Base-by-base conservation (phyloP, 1,140 invertebrate genomes). In the Apis cerana region DNA sequence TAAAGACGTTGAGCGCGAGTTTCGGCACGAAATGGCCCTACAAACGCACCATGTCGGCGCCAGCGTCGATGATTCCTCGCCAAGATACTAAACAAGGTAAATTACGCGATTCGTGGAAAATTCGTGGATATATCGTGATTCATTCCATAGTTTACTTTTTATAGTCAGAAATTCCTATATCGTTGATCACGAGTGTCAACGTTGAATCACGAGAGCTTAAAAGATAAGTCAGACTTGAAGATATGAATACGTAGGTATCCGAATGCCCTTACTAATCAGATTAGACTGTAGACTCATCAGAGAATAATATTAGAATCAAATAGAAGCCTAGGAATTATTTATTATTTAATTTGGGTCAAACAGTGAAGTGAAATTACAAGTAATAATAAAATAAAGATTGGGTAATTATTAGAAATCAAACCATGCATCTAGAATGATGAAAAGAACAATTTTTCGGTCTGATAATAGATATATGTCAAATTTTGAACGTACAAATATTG, bases 21-120 rank as follows among this genome's bases (percentile, higher is more conserved):
- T 97, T 99, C 91, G 97, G 97, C 70, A 97, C 97, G 33, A 99
- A 99, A 94, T 98, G 98, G 96, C 98, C 98, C 17, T 99, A 99
- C 91, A 98, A 99, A 93, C 95, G 99, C 75, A 98, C 98, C 68
- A 97, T 98, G 95, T 98, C 97, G 15, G 97, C 98, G 17, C 97
- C 97, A 0, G 97, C 97, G 43, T 97, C 97, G 61, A 97, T 98
- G 95, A 95, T 96, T 65, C 96, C 96, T 10, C 95, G 96, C 48
- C 96, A 97, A 89, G 97, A 97, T 81, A 96, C 95, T 19, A 96
- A 97, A 90, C 95, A 96, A 95, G 97, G 97, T 97, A 94, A 65
- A 27, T 21, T 15, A 1, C 54, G 7, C 8, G 21, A 33, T 13
- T 68, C 43, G 23, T 19, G 23, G 5, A 71, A n/a, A 33, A 33